These are phyloP conservation scores for Halichondria panicea DNA, from an alignment of 37 sponge, comb jelly and placozoan species.

Conservation along the genomic window DNA sequence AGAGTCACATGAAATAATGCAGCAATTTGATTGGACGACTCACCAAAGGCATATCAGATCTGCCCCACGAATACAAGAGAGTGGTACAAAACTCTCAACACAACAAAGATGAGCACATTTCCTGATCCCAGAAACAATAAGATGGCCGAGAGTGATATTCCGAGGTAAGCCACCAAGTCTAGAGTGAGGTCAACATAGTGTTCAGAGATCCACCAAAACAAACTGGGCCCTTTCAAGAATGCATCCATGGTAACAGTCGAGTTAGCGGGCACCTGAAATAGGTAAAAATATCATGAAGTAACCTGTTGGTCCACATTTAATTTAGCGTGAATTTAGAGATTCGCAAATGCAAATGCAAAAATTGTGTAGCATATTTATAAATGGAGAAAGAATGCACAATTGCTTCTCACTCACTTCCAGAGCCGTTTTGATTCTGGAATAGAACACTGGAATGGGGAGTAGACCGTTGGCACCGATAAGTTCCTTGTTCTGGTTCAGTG, in stretches of 20 bases:
- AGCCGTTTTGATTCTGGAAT: too few species aligned
- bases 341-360: too few species aligned
- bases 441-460: constrained; percentile 61
- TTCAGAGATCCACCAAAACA: constrained; percentile 80
- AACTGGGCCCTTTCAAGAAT: constrained; percentile 60
- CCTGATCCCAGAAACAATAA: constrained; percentile 78
- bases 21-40: too few species aligned
- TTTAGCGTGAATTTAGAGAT: too few species aligned
- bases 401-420: too few species aligned
- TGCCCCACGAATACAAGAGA: constrained; percentile 90
- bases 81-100: constrained; percentile 85
- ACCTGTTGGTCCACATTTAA: too few species aligned
- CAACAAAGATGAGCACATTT: constrained; percentile 73
- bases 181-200: constrained; percentile 58
- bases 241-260: neutral
- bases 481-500: constrained; percentile 81
- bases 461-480: constrained; percentile 80
- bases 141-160: constrained; percentile 58
- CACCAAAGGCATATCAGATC: constrained; percentile 81
- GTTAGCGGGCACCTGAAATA: constrained; percentile 17
- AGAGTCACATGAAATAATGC: too few species aligned
- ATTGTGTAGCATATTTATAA: too few species aligned
- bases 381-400: too few species aligned
- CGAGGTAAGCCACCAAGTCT: constrained; percentile 61
- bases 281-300: too few species aligned